These are phyloP conservation scores for Amiota communis DNA, from an alignment of 2,888 invertebrate genomes.

Conservation along the genomic window DNA sequence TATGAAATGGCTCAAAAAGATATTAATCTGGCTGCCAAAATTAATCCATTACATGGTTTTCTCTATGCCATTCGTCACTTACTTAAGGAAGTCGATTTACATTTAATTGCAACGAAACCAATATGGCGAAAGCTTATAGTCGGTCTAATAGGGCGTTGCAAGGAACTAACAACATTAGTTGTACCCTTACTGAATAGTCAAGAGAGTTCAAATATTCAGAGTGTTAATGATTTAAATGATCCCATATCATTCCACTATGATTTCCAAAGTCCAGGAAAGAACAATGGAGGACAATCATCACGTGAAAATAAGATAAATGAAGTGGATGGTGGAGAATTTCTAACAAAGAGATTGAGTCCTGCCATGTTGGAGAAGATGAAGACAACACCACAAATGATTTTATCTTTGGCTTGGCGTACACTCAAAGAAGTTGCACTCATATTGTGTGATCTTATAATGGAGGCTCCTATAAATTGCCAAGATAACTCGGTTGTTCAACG, in stretches of 20 bases:
- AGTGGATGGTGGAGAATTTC: slow-evolving; percentile 29
- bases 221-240: slow-evolving; percentile 73
- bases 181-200: slow-evolving; percentile 87
- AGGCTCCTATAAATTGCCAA: slow-evolving; percentile 74
- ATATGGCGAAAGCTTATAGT: slow-evolving; percentile 77
- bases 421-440: slow-evolving; percentile 89
- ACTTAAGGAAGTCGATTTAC: slow-evolving; percentile 74
- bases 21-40: slow-evolving; percentile 78
- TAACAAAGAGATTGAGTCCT: slow-evolving; percentile 35
- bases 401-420: slow-evolving; percentile 94
- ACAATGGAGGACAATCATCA: too few species aligned
- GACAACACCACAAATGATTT: slow-evolving; percentile 85
- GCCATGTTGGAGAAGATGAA: slow-evolving; percentile 69
- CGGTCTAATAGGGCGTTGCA: slow-evolving; percentile 77
- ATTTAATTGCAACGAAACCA: slow-evolving; percentile 69
- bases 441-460: slow-evolving; percentile 78
- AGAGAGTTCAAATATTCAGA: slow-evolving; percentile 72
- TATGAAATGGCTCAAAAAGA: slow-evolving; percentile 75
- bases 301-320: slow-evolving; percentile 37
- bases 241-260: not conserved
- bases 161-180: slow-evolving; percentile 77
- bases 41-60: slow-evolving; percentile 82
- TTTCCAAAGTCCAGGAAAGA: too few species aligned
- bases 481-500: too few species aligned
- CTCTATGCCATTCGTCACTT: slow-evolving; percentile 80